phyloP scores from a whole-genome alignment of 2,888 invertebrate species.

The Linnaemya tessellans region DNA sequence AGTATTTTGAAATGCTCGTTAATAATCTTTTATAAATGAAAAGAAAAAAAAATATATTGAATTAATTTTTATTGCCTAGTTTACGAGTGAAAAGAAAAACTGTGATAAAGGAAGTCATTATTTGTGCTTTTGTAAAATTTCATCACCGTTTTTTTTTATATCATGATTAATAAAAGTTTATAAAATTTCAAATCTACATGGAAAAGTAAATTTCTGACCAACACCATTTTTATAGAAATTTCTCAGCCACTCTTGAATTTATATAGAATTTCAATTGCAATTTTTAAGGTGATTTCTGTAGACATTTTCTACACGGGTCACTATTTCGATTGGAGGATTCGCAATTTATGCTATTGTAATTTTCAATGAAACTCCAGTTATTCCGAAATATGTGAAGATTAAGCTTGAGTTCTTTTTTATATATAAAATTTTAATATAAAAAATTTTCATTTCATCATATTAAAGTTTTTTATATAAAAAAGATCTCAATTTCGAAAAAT shows the following conservation, averaged over 20 bases:
- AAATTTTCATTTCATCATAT: too few species aligned
- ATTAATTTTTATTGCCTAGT: conserved; percentile 23
- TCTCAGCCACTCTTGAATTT: not conserved
- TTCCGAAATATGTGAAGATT: too few species aligned
- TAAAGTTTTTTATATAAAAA: too few species aligned
- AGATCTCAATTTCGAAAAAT: too few species aligned
- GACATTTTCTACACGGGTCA: too few species aligned
- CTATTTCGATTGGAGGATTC: too few species aligned
- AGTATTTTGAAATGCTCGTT: conserved; percentile 18
- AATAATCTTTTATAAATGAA: conserved; percentile 6
- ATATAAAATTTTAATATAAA: too few species aligned
- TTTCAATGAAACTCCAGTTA: too few species aligned
- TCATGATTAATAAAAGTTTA: not conserved
- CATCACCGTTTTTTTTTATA: not conserved
- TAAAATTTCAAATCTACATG: not conserved
- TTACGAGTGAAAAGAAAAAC: not conserved
- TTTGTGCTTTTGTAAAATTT: not conserved
- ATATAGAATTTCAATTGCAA: too few species aligned
- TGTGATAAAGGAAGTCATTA: not conserved
- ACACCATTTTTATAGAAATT: not conserved
- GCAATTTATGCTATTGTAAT: too few species aligned
- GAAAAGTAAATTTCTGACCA: not conserved
- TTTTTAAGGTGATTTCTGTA: too few species aligned
- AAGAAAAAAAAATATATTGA: conserved; percentile 7
- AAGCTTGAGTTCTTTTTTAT: too few species aligned